phyloP scores from a whole-genome alignment of 2,113 vertebrate species.

The Lampris megalopsis region DNA sequence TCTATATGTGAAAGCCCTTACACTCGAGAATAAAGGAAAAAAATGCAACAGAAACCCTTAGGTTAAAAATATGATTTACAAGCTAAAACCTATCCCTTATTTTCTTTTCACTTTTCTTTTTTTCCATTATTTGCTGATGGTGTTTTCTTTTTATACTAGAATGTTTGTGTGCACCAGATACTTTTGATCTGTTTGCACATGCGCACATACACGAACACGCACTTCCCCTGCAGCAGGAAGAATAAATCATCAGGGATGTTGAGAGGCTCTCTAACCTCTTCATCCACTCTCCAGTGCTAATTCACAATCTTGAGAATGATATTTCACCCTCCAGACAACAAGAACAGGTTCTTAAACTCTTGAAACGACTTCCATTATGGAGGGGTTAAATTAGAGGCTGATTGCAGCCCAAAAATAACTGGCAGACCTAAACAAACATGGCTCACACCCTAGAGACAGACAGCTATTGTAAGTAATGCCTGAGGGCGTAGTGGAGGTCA shows the following conservation, averaged over 20 bases:
- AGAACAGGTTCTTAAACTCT: slow-evolving; percentile 32
- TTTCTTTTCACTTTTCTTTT: no score
- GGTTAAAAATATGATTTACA: no score
- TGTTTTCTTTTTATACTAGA: no score
- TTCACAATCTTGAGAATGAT: slow-evolving; percentile 27
- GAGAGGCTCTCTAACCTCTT: slow-evolving; percentile 19
- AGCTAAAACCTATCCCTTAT: no score
- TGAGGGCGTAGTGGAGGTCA: background rate
- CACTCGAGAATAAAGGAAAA: no score
- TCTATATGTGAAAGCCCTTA: no score
- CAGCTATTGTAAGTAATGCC: background rate
- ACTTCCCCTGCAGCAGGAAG: no score
- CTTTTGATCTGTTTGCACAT: no score
- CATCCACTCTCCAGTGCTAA: slow-evolving; percentile 21
- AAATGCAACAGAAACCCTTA: no score
- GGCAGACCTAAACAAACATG: slow-evolving; percentile 8
- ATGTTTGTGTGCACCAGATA: no score
- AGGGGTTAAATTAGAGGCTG: slow-evolving; percentile 28
- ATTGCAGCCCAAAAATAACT: slow-evolving; percentile 33
- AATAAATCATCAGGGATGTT: background rate
- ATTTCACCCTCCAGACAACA: slow-evolving; percentile 36
- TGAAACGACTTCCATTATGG: slow-evolving; percentile 25
- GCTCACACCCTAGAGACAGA: slow-evolving; percentile 6
- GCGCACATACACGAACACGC: no score
- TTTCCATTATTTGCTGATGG: no score